These are phyloP conservation scores for Tuberolachnus salignus DNA, from an alignment of 2,888 invertebrate genomes.

Conservation along the genomic window DNA sequence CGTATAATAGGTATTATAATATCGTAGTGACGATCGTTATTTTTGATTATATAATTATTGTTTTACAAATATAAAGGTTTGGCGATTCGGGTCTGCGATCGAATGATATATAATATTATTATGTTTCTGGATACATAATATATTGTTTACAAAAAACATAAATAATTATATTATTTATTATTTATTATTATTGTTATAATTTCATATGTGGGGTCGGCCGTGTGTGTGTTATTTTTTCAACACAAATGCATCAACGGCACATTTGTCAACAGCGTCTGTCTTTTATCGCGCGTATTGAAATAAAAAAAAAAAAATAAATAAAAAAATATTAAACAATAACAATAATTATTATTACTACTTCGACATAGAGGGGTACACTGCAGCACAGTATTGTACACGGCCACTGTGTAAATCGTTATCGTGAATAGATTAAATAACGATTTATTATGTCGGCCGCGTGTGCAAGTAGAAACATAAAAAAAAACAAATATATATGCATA, in stretches of 20 bases:
- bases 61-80: conserved; percentile 36
- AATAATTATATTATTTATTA: conserved; percentile 53
- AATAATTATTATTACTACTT: conserved; percentile 37
- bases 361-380: not conserved
- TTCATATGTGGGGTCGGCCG: no score
- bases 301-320: not conserved
- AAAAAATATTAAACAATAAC: conserved; percentile 48
- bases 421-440: conserved; percentile 53
- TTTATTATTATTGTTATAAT: conserved; percentile 39
- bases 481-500: conserved; percentile 12
- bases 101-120: conserved; percentile 1
- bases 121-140: not conserved
- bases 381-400: not conserved
- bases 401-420: conserved; percentile 48
- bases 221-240: not conserved
- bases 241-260: conserved; percentile 53
- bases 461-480: not conserved
- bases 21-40: conserved; percentile 13
- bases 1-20: conserved; percentile 7
- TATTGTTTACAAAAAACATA: conserved; percentile 46
- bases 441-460: conserved; percentile 45
- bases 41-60: conserved; percentile 27
- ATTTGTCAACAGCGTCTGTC: conserved; percentile 55
- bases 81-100: conserved; percentile 38
- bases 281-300: conserved; percentile 48